phyloP scores from a whole-genome alignment of 2,113 vertebrate genomes.

The Sus scrofa region DNA sequence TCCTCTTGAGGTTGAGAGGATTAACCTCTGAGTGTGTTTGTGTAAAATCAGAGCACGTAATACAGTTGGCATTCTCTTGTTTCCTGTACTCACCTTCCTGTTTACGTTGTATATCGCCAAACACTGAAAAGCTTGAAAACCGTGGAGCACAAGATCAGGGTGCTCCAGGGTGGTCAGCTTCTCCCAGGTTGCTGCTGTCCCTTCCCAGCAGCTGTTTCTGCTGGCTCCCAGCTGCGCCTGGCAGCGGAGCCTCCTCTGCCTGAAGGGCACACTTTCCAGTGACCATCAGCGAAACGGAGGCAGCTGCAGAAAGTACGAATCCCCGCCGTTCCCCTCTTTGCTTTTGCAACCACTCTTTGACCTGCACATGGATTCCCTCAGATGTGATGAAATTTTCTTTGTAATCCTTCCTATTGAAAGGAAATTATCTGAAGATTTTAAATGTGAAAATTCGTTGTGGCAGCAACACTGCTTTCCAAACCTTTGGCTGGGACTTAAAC shows the following conservation, averaged over 20 bases:
- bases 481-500: constrained; percentile 22
- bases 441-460: constrained; percentile 40
- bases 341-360: neutral
- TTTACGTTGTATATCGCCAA: neutral
- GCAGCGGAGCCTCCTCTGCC: neutral
- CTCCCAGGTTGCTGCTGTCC: neutral
- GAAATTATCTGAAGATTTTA: constrained; percentile 49
- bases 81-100: neutral
- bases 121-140: neutral
- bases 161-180: neutral
- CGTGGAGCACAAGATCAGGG: neutral
- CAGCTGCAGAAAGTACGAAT: neutral
- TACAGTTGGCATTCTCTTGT: neutral
- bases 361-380: constrained; percentile 3
- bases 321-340: neutral
- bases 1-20: neutral
- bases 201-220: neutral
- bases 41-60: neutral
- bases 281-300: neutral
- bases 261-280: neutral
- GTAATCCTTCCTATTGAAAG: constrained; percentile 7
- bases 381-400: neutral
- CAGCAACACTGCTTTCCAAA: constrained; percentile 31
- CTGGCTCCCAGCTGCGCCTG: neutral
- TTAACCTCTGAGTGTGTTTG: neutral